phyloP scores from a whole-genome alignment of 2,797 vertebrate genomes.

The Protonibea diacanthus region DNA sequence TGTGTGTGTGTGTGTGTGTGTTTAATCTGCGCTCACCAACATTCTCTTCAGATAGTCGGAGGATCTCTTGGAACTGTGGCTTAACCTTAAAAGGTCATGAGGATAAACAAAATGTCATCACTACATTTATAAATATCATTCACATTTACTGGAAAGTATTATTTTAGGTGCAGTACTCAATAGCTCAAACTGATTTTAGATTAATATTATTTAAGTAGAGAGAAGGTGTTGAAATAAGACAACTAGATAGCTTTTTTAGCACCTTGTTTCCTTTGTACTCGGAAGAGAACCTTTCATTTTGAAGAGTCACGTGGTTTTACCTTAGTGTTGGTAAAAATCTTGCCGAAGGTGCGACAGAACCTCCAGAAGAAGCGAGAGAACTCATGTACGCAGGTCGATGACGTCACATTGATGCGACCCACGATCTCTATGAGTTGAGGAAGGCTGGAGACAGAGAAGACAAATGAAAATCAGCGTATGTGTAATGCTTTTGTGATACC shows the following conservation, averaged over 20 bases:
- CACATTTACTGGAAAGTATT: neutral
- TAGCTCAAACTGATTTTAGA: neutral
- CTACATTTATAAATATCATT: neutral
- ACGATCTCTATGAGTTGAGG: conserved; percentile 98
- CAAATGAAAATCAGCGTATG: conserved; percentile 1
- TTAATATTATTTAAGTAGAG: neutral
- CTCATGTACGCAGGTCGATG: conserved; percentile 96
- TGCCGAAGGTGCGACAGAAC: conserved; percentile 97
- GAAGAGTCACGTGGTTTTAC: conserved; percentile 28
- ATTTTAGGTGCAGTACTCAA: neutral
- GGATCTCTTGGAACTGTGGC: conserved; percentile 99
- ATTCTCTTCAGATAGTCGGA: conserved; percentile 97
- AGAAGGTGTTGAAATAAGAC: neutral
- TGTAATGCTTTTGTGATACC: neutral
- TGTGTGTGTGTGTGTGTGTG: conserved; percentile 12
- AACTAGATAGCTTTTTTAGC: no score
- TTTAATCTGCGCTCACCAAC: conserved; percentile 89
- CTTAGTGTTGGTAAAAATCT: conserved; percentile 98
- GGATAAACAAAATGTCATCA: conserved; percentile 20
- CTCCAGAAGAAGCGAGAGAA: conserved; percentile 99
- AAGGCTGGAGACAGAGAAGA: conserved; percentile 82
- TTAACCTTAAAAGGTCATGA: conserved; percentile 88
- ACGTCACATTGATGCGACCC: conserved; percentile 95
- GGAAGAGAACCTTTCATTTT: neutral
- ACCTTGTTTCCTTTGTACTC: neutral